Evolutionary conservation across 2,113 vertebrate genomes (phyloP), one percentile per base, ranked within the genome.

Genomic region (Sorex fumeus): DNA sequence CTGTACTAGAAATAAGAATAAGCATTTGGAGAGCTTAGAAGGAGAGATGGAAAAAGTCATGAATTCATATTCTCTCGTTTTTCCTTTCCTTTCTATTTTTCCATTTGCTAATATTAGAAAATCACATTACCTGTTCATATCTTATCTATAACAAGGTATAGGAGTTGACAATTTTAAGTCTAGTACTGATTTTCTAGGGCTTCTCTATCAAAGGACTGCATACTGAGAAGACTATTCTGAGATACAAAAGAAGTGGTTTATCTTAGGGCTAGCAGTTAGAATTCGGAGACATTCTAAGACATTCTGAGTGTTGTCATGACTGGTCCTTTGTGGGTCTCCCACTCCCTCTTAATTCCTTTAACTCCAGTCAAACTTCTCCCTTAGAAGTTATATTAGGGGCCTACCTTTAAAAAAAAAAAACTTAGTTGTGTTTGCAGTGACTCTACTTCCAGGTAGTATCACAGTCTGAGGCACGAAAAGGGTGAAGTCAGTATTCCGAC

Each of bases 1-100:
- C 10, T 75, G 9, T 50, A 25, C 66, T 84, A 80, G 43, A 90
- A 90, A 43, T 84, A 93, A 88, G 9, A 47, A 53, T 53, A 53
- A 64, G 3, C 9, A 40, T 19, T 85, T 79, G 25, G 21, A 75
- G 21, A 40, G 40, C 40, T 19, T 77, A 16, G 60, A 6, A 80
- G 3, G 64, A 15, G 27, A 11, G 12, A 13, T 75, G 45, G 64
- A 47, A 75, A 53, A 43, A 66, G 21, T 19, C 50, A 27, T 70
- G 53, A 30, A 45, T 50, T 88, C 81, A 77, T 67, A 9, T 60
- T 64, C 6, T 78, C 6, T 70, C 4, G 71, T 78, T 57, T 12
- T 19, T 83, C 32, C 1, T 32, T 81, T 84, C 43, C 80, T 80
- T 88, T 62, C 47, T 80, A 50, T 12, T 50, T 50, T 50, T 10